These are phyloP conservation scores for Vultur gryphus DNA, from an alignment of 2,797 vertebrate genomes.

Conservation along the genomic window DNA sequence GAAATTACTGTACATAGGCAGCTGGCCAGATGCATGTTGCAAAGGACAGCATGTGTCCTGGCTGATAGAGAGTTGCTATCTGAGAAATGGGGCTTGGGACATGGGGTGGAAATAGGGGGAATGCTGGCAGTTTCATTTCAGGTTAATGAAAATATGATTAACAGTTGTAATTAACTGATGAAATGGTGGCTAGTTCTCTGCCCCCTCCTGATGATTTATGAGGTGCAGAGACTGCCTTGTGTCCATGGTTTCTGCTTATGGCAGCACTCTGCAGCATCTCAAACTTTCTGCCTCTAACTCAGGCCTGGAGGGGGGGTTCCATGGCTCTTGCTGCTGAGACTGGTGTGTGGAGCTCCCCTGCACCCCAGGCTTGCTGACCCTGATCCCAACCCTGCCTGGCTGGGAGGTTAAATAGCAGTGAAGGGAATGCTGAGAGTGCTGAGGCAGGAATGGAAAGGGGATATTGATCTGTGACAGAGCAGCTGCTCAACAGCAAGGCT, in stretches of 20 bases:
- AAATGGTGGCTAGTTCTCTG: not conserved
- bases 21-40: not conserved
- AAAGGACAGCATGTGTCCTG: not conserved
- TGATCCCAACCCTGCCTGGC: not conserved
- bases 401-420: not conserved
- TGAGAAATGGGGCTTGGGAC: not conserved
- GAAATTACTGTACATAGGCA: not conserved
- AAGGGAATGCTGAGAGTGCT: no score
- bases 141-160: conserved; percentile 62
- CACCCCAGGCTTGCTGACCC: not conserved
- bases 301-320: not conserved
- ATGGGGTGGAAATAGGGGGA: not conserved
- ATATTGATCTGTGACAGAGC: not conserved
- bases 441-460: not conserved
- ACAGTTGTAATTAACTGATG: conserved; percentile 54
- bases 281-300: not conserved
- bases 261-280: not conserved
- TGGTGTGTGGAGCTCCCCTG: not conserved
- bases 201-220: conserved; percentile 19
- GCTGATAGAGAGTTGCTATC: not conserved
- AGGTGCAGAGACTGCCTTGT: not conserved
- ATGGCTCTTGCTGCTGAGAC: not conserved
- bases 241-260: conserved; percentile 17
- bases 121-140: not conserved
- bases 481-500: not conserved